Evolutionary conservation across 2,888 invertebrate species (phyloP).

Genomic region (Cephus pulcher): DNA sequence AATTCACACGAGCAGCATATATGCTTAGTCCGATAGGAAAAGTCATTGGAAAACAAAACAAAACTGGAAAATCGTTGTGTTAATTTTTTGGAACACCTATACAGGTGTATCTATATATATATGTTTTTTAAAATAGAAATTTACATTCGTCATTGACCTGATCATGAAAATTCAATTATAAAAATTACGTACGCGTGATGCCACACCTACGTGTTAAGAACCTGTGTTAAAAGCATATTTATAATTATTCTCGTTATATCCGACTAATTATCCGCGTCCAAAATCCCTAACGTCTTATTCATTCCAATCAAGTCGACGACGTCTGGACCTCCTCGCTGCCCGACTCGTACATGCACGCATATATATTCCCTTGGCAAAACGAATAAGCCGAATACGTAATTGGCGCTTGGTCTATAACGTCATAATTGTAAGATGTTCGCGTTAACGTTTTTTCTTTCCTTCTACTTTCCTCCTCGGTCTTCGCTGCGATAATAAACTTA

Average conservation of each 20-base stretch:
- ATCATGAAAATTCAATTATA: neutral
- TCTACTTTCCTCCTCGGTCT: neutral
- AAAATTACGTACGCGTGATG: neutral
- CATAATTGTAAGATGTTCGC: neutral
- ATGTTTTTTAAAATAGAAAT: too few relatives aligned
- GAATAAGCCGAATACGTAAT: neutral
- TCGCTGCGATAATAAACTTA: neutral
- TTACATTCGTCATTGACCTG: neutral
- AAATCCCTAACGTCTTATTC: neutral
- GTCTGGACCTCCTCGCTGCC: neutral
- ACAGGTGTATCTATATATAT: too few relatives aligned
- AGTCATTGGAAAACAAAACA: neutral
- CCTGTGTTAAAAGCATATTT: neutral
- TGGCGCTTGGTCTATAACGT: neutral
- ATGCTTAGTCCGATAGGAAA: neutral
- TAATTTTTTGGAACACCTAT: too few relatives aligned
- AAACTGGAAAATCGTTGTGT: neutral
- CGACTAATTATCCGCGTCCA: neutral
- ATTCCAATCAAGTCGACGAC: neutral
- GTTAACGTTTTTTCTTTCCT: neutral
- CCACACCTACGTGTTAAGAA: neutral
- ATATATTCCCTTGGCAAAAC: neutral
- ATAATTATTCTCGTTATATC: neutral
- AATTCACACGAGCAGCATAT: neutral
- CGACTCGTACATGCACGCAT: neutral